phyloP scores from a whole-genome alignment of 2,888 invertebrate genomes.

The Acronicta leporina region DNA sequence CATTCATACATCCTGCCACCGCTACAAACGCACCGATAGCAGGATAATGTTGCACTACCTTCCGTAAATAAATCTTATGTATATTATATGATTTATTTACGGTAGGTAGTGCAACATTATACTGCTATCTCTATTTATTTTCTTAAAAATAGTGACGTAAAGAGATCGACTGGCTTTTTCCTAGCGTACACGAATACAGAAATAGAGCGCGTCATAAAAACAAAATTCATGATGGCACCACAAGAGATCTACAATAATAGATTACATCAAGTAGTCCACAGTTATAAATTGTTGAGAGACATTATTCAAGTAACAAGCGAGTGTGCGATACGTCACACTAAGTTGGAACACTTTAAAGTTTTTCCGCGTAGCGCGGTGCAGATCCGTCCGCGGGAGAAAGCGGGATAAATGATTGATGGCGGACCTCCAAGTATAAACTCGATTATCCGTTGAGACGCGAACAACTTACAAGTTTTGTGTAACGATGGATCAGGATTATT shows the following conservation, averaged over 20 bases:
- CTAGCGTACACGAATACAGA: slow-evolving; percentile 4
- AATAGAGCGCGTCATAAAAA: slow-evolving; percentile 18
- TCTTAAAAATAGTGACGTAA: background rate
- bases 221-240: slow-evolving; percentile 16
- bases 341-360: slow-evolving; percentile 86
- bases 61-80: too few relatives aligned
- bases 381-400: slow-evolving; percentile 73
- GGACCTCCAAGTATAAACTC: slow-evolving; percentile 88
- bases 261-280: slow-evolving; percentile 33
- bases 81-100: too few relatives aligned
- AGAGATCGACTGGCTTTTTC: slow-evolving; percentile 20
- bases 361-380: slow-evolving; percentile 75
- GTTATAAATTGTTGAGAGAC: slow-evolving; percentile 51
- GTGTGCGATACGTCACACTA: slow-evolving; percentile 79
- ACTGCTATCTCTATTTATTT: background rate
- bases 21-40: too few relatives aligned
- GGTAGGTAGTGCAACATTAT: background rate
- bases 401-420: slow-evolving; percentile 88
- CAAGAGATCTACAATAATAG: slow-evolving; percentile 27
- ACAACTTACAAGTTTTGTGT: slow-evolving; percentile 89
- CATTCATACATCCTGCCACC: too few relatives aligned
- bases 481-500: slow-evolving; percentile 89
- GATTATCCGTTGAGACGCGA: slow-evolving; percentile 89
- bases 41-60: too few relatives aligned
- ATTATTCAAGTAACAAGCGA: slow-evolving; percentile 68